Percentiles rank a stretch among this genome's conserved stretches.
Evolutionary conservation across 30 jellyfish, hydroid and myxozoan species (phyloP).

Genomic region (Aurelia aurita): DNA sequence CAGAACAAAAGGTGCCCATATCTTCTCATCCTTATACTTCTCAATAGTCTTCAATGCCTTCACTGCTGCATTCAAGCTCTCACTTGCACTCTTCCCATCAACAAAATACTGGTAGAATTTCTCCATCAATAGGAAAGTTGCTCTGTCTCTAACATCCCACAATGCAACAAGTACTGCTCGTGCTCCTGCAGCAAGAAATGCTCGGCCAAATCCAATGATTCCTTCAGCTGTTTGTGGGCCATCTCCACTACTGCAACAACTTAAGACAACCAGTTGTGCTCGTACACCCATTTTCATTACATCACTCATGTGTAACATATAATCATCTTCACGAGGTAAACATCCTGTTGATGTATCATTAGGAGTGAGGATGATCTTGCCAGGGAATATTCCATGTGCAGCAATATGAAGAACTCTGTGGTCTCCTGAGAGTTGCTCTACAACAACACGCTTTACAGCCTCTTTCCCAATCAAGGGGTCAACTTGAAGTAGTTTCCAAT

Average conservation of each 20-base stretch:
- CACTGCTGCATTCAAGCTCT: too few species aligned
- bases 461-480: not conserved
- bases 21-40: too few species aligned
- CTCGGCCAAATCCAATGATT: constrained; percentile 5
- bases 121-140: not conserved
- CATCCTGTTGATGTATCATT: not conserved
- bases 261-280: not conserved
- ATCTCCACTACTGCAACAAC: not conserved
- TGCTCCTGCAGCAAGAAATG: constrained; percentile 11
- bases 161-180: constrained; percentile 2
- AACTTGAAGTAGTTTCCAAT: not conserved
- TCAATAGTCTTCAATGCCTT: too few species aligned
- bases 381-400: not conserved
- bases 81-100: too few species aligned
- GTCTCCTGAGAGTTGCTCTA: not conserved
- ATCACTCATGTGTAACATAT: not conserved
- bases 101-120: not conserved
- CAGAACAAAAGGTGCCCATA: too few species aligned
- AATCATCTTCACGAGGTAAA: not conserved
- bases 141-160: not conserved
- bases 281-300: not conserved
- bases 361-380: not conserved
- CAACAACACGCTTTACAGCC: not conserved
- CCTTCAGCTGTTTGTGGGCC: not conserved
- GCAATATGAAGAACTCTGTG: not conserved